Conservation (phyloP, 2,888 invertebrate species). For the Lutraria lutraria region DNA sequence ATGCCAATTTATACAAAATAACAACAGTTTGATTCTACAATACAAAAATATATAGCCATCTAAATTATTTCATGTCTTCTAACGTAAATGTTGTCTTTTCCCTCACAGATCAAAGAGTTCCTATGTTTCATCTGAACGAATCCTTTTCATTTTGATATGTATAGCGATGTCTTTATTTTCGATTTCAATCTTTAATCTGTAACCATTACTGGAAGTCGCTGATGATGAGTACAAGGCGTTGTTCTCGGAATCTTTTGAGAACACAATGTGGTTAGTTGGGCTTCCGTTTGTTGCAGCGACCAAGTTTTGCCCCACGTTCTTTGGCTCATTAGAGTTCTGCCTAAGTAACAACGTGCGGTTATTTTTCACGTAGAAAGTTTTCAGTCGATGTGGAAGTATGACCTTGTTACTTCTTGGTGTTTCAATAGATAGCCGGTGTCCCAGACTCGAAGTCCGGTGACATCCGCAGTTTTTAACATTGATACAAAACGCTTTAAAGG, state of each 20-base stretch:
- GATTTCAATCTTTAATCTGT: constrained; percentile 11
- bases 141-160: constrained; percentile 23
- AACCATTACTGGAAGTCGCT: not conserved
- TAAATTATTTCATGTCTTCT: no score
- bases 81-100: no score
- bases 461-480: not conserved
- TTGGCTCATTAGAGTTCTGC: no score
- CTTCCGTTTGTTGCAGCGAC: no score
- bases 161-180: constrained; percentile 21
- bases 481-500: constrained; percentile 27
- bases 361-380: not conserved
- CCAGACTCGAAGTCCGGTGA: not conserved
- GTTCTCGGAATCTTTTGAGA: not conserved
- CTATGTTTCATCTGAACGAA: not conserved
- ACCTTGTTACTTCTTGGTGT: not conserved
- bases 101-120: no score
- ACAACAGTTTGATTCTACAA: no score
- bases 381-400: not conserved
- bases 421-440: not conserved
- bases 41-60: no score
- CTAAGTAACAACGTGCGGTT: no score
- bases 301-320: no score
- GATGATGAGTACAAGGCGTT: not conserved
- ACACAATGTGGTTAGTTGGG: not conserved
- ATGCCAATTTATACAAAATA: no score